Conservation (phyloP, 2,888 invertebrate species). For the Ochropacha duplaris region DNA sequence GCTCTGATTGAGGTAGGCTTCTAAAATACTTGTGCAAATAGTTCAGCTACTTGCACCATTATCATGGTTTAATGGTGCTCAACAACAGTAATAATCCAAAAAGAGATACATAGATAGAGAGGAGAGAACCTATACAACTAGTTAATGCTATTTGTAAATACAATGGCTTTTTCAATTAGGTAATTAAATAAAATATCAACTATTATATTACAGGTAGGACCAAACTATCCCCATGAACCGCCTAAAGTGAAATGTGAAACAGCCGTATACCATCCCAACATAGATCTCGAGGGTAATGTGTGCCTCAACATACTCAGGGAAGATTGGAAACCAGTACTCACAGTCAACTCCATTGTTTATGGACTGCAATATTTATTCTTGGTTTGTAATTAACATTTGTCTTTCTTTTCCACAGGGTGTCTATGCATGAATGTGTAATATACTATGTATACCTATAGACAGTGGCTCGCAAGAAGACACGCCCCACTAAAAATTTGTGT, state of each 20-base stretch:
- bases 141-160: no score
- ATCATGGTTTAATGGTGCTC: no score
- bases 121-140: no score
- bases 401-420: background rate
- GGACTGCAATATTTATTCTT: slow-evolving; percentile 98
- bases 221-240: slow-evolving; percentile 98
- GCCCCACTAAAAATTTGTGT: no score
- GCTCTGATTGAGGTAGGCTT: no score
- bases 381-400: slow-evolving; percentile 77
- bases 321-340: slow-evolving; percentile 99
- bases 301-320: slow-evolving; percentile 98
- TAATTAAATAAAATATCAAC: background rate
- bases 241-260: slow-evolving; percentile 99
- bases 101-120: no score
- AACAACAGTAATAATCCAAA: no score
- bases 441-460: no score
- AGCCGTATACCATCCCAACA: slow-evolving; percentile 98
- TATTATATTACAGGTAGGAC: slow-evolving; percentile 86
- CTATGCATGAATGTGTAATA: background rate
- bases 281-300: slow-evolving; percentile 98
- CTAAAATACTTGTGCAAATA: no score
- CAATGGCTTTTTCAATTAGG: no score
- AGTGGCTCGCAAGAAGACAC: no score
- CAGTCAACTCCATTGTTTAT: slow-evolving; percentile 98
- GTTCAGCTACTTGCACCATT: no score